Percentiles rank a stretch among this genome's conserved stretches.
These are phyloP conservation scores for cattle (Bos taurus) DNA, from an alignment of 2,113 vertebrate genomes.

Conservation along the genomic window ARS-UCD2.0 NC_037343.1:68547501-68548000, in stretches of 20 bases:
- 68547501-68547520: neutral
- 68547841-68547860: neutral
- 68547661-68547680: neutral
- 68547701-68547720: neutral
- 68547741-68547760: neutral
- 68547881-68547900: neutral
- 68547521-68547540: neutral
- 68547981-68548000: neutral
- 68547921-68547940: neutral
- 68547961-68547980: neutral
- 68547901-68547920: neutral
- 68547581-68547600: neutral
- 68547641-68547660: neutral
- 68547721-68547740: neutral
- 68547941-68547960: neutral
- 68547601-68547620: neutral
- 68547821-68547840: neutral
- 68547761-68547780: neutral
- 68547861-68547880: neutral
- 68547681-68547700: neutral
- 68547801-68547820: rapidly evolving
- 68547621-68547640: neutral
- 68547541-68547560: neutral
- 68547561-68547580: neutral
- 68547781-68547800: neutral